A percentile compares a stretch with the other conserved stretches of the same genome.
These are phyloP conservation scores for Gallinago media DNA, from an alignment of 2,113 vertebrate genomes.

Conservation along the genomic window DNA sequence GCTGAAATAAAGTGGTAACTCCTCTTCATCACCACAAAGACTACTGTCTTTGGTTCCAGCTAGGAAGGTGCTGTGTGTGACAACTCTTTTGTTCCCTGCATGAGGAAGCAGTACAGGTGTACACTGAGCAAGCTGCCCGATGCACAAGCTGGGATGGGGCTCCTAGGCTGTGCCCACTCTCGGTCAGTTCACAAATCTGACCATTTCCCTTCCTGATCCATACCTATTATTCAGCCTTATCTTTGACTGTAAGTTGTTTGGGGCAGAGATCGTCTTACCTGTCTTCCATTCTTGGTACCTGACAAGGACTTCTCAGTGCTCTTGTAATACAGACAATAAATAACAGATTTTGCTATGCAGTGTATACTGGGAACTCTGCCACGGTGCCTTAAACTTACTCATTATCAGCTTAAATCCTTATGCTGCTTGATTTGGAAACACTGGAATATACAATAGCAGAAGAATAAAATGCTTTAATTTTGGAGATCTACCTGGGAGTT, in stretches of 20 bases:
- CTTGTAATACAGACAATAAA: not conserved
- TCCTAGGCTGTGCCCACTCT: not conserved
- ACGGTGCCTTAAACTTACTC: not conserved
- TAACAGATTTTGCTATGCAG: not conserved
- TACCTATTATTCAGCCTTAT: not conserved
- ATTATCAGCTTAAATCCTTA: conserved; percentile 18
- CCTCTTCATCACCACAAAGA: not conserved
- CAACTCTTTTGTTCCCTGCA: not conserved
- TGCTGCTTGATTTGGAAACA: not conserved
- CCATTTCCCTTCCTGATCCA: not conserved
- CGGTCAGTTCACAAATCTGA: not conserved
- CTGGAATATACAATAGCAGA: not conserved
- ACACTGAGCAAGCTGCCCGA: not conserved
- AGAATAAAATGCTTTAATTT: not conserved
- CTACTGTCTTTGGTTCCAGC: not conserved
- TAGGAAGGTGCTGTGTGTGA: not conserved
- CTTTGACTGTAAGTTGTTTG: not conserved
- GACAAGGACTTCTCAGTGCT: not conserved
- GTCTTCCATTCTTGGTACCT: not conserved
- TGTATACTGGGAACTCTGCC: not conserved
- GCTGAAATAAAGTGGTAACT: not conserved
- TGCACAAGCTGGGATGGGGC: not conserved
- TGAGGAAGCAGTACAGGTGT: not conserved
- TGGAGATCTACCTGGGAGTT: not conserved
- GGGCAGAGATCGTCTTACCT: not conserved